Conservation (phyloP, 2,888 invertebrate genomes). For the Cepaea hortensis region DNA sequence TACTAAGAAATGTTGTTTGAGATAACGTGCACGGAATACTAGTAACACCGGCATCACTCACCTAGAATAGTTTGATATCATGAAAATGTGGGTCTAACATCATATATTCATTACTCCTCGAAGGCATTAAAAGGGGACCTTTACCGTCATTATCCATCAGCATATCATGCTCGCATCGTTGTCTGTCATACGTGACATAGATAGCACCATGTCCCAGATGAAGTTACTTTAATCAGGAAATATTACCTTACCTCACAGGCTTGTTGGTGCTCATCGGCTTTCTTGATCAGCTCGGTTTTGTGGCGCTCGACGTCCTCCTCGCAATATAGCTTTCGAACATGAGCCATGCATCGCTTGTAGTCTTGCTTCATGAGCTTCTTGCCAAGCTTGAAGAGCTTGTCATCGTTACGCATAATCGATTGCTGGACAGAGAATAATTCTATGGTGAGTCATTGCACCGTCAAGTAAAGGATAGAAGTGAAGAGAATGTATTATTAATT, state of each 20-base stretch:
- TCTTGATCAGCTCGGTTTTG: not conserved
- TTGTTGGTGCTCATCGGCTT: not conserved
- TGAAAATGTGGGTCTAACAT: too few relatives aligned
- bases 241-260: slow-evolving; percentile 3
- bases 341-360: slow-evolving; percentile 21
- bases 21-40: too few relatives aligned
- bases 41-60: too few relatives aligned
- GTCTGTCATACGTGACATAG: too few relatives aligned
- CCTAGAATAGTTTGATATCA: too few relatives aligned
- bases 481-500: not conserved
- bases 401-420: slow-evolving; percentile 34
- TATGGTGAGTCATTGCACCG: not conserved
- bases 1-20: too few relatives aligned
- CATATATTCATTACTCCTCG: too few relatives aligned
- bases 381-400: slow-evolving; percentile 29
- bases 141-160: too few relatives aligned
- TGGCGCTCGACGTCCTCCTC: slow-evolving; percentile 2
- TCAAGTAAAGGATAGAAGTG: not conserved
- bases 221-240: not conserved
- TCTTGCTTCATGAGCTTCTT: slow-evolving; percentile 44
- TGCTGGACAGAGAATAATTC: not conserved
- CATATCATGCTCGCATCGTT: too few relatives aligned
- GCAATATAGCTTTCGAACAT: not conserved
- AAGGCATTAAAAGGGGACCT: not conserved
- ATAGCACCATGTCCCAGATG: not conserved